Base-by-base conservation (phyloP, 2,888 invertebrate genomes). In the Eulithis testata region DNA sequence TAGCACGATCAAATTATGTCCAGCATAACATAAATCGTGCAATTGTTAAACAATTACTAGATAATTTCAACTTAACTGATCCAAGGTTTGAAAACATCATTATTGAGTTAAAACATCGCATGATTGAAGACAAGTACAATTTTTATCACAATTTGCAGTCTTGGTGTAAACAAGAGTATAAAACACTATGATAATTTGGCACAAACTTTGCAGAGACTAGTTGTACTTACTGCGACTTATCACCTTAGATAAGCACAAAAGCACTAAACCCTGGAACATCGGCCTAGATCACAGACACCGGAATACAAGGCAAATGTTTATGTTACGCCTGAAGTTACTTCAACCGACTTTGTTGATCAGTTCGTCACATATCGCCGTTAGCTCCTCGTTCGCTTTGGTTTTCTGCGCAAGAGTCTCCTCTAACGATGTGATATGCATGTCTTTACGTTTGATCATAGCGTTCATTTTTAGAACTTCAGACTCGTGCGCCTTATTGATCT, bases 301-400 rank as follows among this genome's bases (percentile, higher is more conserved):
- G 71, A 72, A 70, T 73, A 75, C 73, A 75, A 76, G 76, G 75
- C 71, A 74, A 79, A 81, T 81, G 74, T 79, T 82, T 78, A 73
- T 62, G 68, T 72, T 5, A 74, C 60, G 62, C 60, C 72, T 76
- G 73, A 76, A 78, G 79, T 78, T 77, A 77, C 70, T 77, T 91
- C 85, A 92, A 60, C 89, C 89, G 65, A 93, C 93, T 87, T 91
- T 93, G 76, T 94, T 94, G 80, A 99, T 98, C 66, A 99, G 95
- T 91, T 98, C 98, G 94, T 98, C 98, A 93, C 98, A 97, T 80
- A 99, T 97, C 77, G 96, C 96, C 57, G 98, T 96, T 76, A 99
- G 92, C 87, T 98, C 98, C 75, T 96, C 95, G 83, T 98, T 98
- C 83, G 98, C 98, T 86, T 97, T 96, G 1, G 95, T 95, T 91